Evolutionary conservation across 30 jellyfish, hydroid and myxozoan species (phyloP), one percentile per base, ranked within the genome.

Genomic region (Nemopilema nomurai): DNA sequence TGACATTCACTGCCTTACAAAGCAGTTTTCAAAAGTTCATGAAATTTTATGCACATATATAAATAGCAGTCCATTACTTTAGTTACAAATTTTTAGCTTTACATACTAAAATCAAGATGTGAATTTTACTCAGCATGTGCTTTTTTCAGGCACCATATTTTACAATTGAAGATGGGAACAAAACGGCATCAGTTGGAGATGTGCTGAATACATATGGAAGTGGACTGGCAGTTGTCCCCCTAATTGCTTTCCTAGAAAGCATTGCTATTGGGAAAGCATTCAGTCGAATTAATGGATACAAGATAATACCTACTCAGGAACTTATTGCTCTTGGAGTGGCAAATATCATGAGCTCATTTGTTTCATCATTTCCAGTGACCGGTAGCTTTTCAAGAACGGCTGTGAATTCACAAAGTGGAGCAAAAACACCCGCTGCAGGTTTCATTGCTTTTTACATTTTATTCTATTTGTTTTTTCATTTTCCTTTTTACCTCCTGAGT

Each of bases 301-400:
- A 85, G 53, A 72, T 85, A 1, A 51, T 64, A 31, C 86, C 96
- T 19, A 84, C 92, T 19, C 97, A 90, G 65, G 97, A 90, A 66
- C 83, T 90, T 41, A 51, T 90, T 33, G 96, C 96, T 19, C 89
- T 90, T 62, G 97, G 97, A 9, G 79, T 85, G 19, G 92, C 97
- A 25, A 90, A 90, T 68, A 84, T 90, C 16, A 26, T 85, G 33
- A 87, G 96, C 27, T 90, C 96, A 51, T 90, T 90, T 86, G 96
- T 90, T 3, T 85, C 96, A n/a, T 69, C 96, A 22, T 90, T 77
- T 76, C 97, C 97, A 49, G 84, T 90, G 51, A 85, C 96, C 4
- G 97, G 97, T 29, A 85, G 96, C 64, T 84, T 90, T 67, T 85
- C 97, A 18, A 85, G 97, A 51, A 84, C 97, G 4, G 96, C 97